Evolutionary conservation across 2,797 vertebrate genomes (phyloP).

Genomic region (Argentina silus): DNA sequence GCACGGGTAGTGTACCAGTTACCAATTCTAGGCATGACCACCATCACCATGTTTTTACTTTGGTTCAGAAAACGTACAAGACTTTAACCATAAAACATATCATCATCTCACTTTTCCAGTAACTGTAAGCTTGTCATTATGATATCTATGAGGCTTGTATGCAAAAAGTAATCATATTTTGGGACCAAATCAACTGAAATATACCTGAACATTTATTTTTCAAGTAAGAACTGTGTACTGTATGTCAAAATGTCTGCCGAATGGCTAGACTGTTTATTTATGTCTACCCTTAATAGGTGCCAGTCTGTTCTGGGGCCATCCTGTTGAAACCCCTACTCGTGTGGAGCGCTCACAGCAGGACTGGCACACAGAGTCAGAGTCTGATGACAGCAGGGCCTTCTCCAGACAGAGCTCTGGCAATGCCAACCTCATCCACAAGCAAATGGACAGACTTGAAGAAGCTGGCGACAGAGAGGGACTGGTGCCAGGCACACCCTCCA

Average conservation of each 20-base stretch:
- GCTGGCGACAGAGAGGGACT: conserved; percentile 38
- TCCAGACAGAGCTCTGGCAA: conserved; percentile 79
- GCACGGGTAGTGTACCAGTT: conserved; percentile 82
- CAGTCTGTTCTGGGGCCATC: conserved; percentile 88
- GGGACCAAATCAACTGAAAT: too few species aligned
- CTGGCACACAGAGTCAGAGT: conserved; percentile 60
- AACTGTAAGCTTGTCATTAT: too few species aligned
- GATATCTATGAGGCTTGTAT: too few species aligned
- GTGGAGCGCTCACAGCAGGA: conserved; percentile 46
- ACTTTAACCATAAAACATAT: too few species aligned
- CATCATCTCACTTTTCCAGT: too few species aligned
- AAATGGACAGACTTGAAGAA: conserved; percentile 46
- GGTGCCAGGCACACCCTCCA: conserved; percentile 33
- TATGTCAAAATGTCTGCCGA: neutral
- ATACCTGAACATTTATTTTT: too few species aligned
- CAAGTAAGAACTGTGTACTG: neutral
- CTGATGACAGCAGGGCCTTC: conserved; percentile 61
- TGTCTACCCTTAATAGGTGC: conserved; percentile 77
- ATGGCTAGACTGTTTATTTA: neutral
- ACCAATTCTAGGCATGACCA: too few species aligned
- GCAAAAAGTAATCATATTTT: too few species aligned
- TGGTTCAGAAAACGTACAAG: too few species aligned
- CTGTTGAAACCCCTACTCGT: conserved; percentile 45
- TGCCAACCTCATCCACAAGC: conserved; percentile 62
- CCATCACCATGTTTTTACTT: too few species aligned